Conservation (phyloP, 1,140 invertebrate species). For the Triops cancriformis region DNA sequence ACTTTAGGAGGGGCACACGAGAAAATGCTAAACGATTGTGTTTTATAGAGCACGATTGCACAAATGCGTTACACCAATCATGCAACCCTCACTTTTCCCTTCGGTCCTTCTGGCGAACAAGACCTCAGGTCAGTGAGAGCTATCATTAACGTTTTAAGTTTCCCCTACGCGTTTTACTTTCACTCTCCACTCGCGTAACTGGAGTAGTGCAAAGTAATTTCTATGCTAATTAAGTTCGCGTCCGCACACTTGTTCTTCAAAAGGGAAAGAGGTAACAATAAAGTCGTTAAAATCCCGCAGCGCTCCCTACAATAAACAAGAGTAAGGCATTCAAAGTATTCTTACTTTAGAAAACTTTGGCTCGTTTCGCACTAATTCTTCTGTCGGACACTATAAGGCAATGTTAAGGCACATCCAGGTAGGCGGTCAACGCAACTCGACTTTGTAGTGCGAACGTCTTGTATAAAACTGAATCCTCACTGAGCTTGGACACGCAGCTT, state of each 20-base stretch:
- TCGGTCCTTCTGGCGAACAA: not conserved
- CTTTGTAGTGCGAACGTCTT: not conserved
- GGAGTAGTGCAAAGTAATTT: not conserved
- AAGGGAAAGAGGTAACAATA: too few species aligned
- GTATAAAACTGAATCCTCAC: not conserved
- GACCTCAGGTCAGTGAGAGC: not conserved
- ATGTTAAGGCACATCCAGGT: not conserved
- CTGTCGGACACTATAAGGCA: not conserved
- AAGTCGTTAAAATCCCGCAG: too few species aligned
- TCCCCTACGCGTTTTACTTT: not conserved
- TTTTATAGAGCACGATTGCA: not conserved
- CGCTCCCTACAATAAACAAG: not conserved
- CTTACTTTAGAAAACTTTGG: not conserved
- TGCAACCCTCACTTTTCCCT: not conserved
- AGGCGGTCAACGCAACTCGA: too few species aligned
- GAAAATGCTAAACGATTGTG: too few species aligned
- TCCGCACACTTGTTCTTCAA: too few species aligned
- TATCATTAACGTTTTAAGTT: not conserved
- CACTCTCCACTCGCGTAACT: not conserved
- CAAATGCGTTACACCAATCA: not conserved
- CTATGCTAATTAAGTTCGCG: not conserved
- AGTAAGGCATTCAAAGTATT: not conserved
- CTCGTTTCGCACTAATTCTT: not conserved
- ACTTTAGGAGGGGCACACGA: too few species aligned
- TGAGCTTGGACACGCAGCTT: not conserved